Evolutionary conservation across 2,888 invertebrate species (phyloP).

Genomic region (Parascotia fuliginaria): DNA sequence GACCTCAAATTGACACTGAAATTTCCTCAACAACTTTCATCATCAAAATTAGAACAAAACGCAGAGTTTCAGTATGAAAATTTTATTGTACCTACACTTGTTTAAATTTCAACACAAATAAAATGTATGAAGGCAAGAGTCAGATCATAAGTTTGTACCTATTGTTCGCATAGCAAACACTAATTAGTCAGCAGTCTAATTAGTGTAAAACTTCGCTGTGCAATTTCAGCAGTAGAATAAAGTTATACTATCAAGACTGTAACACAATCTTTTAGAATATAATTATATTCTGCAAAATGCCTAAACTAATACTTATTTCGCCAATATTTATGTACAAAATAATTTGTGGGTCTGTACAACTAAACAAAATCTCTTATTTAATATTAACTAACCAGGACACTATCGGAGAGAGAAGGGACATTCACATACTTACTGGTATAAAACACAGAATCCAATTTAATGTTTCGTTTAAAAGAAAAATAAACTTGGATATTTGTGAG

Average conservation of each 20-base stretch:
- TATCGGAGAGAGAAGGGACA: conserved; percentile 40
- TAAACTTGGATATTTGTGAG: conserved; percentile 7
- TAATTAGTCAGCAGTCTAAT: conserved; percentile 20
- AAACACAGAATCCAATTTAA: conserved; percentile 25
- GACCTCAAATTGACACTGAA: too few species aligned
- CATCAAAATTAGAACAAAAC: too few species aligned
- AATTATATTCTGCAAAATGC: conserved; percentile 1
- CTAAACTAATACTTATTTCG: conserved; percentile 2
- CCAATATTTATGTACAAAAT: conserved; percentile 11
- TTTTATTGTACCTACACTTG: too few species aligned
- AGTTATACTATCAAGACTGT: conserved; percentile 9
- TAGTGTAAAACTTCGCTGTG: conserved; percentile 20
- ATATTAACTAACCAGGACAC: conserved; percentile 35
- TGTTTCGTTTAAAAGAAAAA: conserved; percentile 16
- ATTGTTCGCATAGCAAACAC: conserved; percentile 21
- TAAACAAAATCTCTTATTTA: conserved; percentile 29
- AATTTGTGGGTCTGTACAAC: conserved; percentile 9
- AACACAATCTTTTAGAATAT: neutral
- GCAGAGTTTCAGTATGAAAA: too few species aligned
- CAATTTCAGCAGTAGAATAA: conserved; percentile 8
- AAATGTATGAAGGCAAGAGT: neutral
- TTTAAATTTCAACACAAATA: neutral
- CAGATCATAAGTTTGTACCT: conserved; percentile 11
- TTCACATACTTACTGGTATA: conserved; percentile 21
- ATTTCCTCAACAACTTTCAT: too few species aligned